Percentiles rank a stretch among this genome's conserved stretches.
These are phyloP conservation scores for Perithous albicinctus DNA, from an alignment of 2,888 invertebrate species.

Conservation along the genomic window DNA sequence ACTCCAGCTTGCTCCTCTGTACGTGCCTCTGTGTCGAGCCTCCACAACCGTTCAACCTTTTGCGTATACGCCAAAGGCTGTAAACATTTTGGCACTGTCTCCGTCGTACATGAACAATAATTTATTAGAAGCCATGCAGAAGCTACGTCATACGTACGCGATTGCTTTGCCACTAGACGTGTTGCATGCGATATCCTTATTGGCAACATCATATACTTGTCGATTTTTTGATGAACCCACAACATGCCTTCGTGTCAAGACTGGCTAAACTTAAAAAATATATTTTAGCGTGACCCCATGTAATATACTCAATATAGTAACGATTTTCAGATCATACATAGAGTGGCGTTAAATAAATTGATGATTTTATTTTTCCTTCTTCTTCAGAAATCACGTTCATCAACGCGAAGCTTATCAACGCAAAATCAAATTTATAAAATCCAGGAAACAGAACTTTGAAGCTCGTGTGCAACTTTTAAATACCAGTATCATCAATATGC, in stretches of 20 bases:
- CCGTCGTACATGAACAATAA: conserved; percentile 76
- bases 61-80: conserved; percentile 67
- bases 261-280: background rate
- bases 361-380: no score
- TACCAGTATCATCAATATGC: no score
- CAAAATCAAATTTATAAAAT: no score
- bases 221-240: conserved; percentile 66
- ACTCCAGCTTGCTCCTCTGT: conserved; percentile 54
- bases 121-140: conserved; percentile 72
- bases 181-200: conserved; percentile 59
- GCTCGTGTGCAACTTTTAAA: no score
- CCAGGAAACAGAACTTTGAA: no score
- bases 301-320: no score
- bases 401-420: no score
- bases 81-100: conserved; percentile 81
- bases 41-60: conserved; percentile 43
- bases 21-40: conserved; percentile 63
- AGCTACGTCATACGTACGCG: conserved; percentile 67
- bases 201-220: conserved; percentile 69
- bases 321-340: no score
- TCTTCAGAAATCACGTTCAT: no score
- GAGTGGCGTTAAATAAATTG: no score
- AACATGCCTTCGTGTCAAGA: background rate
- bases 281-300: no score
- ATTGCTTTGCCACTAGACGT: conserved; percentile 67